phyloP scores from a whole-genome alignment of 2,113 vertebrate genomes.

The Pimephales promelas region DNA sequence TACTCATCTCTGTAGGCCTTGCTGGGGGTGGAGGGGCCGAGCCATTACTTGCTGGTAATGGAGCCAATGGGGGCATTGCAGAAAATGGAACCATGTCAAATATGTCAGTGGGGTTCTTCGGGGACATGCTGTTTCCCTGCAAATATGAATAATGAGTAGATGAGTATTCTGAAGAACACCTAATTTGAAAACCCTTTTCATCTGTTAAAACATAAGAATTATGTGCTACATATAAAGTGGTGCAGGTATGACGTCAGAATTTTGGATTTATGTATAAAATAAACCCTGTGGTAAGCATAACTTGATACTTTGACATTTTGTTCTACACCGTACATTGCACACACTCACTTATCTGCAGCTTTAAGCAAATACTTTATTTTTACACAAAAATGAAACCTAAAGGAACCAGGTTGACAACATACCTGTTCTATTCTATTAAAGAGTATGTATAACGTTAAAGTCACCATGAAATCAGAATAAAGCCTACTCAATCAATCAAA shows the following conservation, averaged over 20 bases:
- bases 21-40: conserved; percentile 85
- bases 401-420: too few species aligned
- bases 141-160: conserved; percentile 59
- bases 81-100: conserved; percentile 99
- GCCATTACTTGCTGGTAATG: conserved; percentile 85
- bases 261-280: too few species aligned
- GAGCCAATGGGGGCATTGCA: conserved; percentile 83
- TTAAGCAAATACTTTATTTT: too few species aligned
- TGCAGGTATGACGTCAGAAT: too few species aligned
- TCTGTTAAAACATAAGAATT: background rate
- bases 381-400: too few species aligned
- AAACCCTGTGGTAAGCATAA: too few species aligned
- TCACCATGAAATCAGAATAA: background rate
- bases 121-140: conserved; percentile 85
- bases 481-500: too few species aligned
- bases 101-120: conserved; percentile 86
- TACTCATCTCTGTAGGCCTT: conserved; percentile 87
- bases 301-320: too few species aligned
- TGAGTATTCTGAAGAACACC: background rate
- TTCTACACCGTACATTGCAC: too few species aligned
- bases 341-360: too few species aligned
- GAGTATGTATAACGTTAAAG: background rate
- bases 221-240: background rate
- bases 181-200: background rate
- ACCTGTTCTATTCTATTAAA: too few species aligned